Evolutionary conservation across 2,888 invertebrate species (phyloP), one percentile per base, ranked within the genome.

Genomic region (Cantharis lateralis): DNA sequence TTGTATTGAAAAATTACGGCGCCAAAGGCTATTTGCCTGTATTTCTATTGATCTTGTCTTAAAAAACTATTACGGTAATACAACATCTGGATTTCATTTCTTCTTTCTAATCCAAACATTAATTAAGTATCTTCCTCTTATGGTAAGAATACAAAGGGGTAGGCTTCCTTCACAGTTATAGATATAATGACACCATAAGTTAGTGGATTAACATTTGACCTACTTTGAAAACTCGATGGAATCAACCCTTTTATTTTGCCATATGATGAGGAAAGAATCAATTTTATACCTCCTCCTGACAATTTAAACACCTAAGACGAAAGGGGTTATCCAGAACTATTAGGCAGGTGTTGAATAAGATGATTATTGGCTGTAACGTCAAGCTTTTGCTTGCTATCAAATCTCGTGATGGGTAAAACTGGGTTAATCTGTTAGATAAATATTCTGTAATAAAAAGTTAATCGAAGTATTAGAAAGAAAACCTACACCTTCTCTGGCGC

Each of bases 181-280:
- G 63, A 75, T 71, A 71, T 75, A 78, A 75, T 78, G 71, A 62
- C 70, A 72, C 62, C 20, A 68, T 24, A 28, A 64, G 68, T 62
- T 69, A 28, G 62, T 66, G 20, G 70, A 69, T 72, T 78, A 74
- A 75, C 77, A 78, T 74, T 69, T 78, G 77, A 78, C 77, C 77
- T 72, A 78, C 77, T 78, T 78, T 78, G 66, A 10, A 16, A 68
- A n/a, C 48, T 70, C 11, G 61, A 61, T 28, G 16, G 10, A 73
- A 73, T 15, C 20, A 20, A 20, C 48, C 72, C 63, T 71, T n/a
- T 48, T 15, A 71, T 63, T 71, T 78, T 63, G 74, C 72, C 75
- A 75, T 62, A 72, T 74, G 77, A 75, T 75, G 20, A 71, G 62
- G 48, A 70, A 70, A 74, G 70, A 78, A 77, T 77, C 64, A 72